phyloP scores from a whole-genome alignment of 2,797 vertebrate species.

The Propithecus perrieri region DNA sequence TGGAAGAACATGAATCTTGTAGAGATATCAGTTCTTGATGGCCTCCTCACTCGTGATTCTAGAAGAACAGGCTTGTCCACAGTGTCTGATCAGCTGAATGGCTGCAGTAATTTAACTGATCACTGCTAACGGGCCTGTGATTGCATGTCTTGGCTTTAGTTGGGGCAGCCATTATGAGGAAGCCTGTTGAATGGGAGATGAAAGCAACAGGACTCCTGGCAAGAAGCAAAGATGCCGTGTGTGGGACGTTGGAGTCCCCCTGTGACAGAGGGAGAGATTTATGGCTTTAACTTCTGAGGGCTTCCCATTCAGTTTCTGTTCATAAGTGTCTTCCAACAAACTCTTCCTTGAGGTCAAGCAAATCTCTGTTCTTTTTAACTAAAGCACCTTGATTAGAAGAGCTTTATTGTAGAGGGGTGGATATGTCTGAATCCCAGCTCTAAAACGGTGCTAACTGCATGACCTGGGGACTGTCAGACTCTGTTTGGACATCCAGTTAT shows the following conservation, averaged over 20 bases:
- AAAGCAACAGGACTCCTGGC: not conserved
- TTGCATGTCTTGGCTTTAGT: not conserved
- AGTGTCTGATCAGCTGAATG: not conserved
- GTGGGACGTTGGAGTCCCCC: not conserved
- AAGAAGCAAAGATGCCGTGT: not conserved
- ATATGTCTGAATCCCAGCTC: not conserved
- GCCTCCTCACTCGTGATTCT: not conserved
- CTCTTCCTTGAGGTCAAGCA: not conserved
- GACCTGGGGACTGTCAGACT: not conserved
- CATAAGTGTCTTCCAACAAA: not conserved
- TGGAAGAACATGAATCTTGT: not conserved
- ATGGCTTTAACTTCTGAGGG: not conserved
- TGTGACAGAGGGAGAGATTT: not conserved
- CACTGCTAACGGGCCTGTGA: not conserved
- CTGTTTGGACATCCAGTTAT: not conserved
- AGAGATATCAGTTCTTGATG: not conserved
- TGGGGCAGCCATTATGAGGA: not conserved
- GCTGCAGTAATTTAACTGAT: not conserved
- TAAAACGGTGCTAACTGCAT: not conserved
- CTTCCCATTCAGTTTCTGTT: not conserved
- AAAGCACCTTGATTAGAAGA: not conserved
- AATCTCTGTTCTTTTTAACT: not conserved
- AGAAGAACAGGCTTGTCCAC: not conserved
- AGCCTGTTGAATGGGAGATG: not conserved
- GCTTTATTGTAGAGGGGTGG: not conserved